phyloP scores from a whole-genome alignment of 2,113 vertebrate species.

The Pachypanchax playfairii region DNA sequence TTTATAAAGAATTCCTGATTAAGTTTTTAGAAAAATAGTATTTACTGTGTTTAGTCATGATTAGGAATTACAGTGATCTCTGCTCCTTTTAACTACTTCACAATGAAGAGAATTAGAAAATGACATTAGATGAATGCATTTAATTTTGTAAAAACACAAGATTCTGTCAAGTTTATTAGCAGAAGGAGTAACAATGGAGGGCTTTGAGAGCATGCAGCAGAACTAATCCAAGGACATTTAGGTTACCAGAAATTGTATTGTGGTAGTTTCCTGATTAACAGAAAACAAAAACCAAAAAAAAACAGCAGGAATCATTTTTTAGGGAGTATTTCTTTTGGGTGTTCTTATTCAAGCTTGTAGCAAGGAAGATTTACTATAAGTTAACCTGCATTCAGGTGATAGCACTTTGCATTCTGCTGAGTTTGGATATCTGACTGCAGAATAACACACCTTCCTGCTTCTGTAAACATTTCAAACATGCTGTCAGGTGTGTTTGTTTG shows the following conservation, averaged over 20 bases:
- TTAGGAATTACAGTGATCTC: too few species aligned
- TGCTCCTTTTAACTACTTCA: too few species aligned
- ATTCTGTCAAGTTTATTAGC: not conserved
- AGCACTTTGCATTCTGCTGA: conserved; percentile 57
- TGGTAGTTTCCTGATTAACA: not conserved
- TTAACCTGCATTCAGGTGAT: not conserved
- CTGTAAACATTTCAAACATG: not conserved
- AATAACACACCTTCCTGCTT: conserved; percentile 12
- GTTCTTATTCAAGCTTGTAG: not conserved
- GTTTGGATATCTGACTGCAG: conserved; percentile 18
- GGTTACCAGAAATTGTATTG: not conserved
- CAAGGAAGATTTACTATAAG: too few species aligned
- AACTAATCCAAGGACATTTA: not conserved
- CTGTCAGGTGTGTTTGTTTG: conserved; percentile 9
- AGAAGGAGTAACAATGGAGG: too few species aligned
- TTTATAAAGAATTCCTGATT: not conserved
- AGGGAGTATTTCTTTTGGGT: not conserved
- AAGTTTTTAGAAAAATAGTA: not conserved
- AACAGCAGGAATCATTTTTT: not conserved
- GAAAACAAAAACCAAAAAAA: too few species aligned
- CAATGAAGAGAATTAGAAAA: too few species aligned
- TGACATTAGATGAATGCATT: too few species aligned
- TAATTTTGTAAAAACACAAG: not conserved
- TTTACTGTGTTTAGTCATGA: not conserved
- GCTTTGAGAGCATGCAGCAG: not conserved